Evolutionary conservation across 1,140 invertebrate genomes (phyloP), one percentile per base, ranked within the genome.

Genomic region (Papilio xuthus): DNA sequence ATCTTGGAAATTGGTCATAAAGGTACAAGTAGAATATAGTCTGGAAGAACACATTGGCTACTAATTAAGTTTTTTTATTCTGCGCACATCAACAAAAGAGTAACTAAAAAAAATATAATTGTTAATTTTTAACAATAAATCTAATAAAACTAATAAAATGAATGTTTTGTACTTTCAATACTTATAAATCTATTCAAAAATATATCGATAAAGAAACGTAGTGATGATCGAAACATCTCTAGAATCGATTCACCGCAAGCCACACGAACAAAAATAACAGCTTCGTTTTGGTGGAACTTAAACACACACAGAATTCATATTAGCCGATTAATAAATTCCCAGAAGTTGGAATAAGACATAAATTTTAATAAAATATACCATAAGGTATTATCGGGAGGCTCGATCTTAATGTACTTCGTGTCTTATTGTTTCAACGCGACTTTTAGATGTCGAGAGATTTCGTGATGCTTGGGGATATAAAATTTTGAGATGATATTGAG

Each of bases 321-420:
- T 92, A 91, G 86, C 84, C 89, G 89, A 93, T 93, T 92, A 91
- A 93, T 93, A 92, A 92, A 91, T 93, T 92, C 92, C 77, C 77
- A 85, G 92, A 92, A 93, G 74, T 82, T 80, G 83, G 83, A 93
- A 91, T 93, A 92, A 93, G 90, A 93, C 92, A 92, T 92, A 92
- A 92, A 93, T 93, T 92, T 89, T 86, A 85, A 89, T 90, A 92
- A 92, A 90, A 92, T 89, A 90, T 87, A 90, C 89, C 85, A 88
- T 87, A 88, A 87, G 81, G 78, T 50, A 81, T 87, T 90, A 89
- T 89, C 86, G 79, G 67, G 15, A 23, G 69, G 67, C 81, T 79
- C 80, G 83, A 92, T 92, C 89, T 90, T 83, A 89, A 89, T 90
- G 85, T 80, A 78, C 81, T 82, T 82, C 84, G 82, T 82, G 82